These are phyloP conservation scores for Aricia artaxerxes DNA, from an alignment of 2,888 invertebrate species.

Conservation along the genomic window DNA sequence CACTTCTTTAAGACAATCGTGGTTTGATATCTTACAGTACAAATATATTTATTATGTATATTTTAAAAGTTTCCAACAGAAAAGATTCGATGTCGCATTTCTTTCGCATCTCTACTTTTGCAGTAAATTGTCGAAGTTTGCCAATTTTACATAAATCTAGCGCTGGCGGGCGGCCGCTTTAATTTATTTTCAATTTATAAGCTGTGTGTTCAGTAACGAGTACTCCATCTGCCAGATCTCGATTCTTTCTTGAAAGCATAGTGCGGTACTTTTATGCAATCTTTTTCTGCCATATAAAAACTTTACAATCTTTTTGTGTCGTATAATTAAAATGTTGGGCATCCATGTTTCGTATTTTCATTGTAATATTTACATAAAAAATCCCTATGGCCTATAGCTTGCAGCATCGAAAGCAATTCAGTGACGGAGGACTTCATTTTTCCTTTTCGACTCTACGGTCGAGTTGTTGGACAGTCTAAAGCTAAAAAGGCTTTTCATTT, in stretches of 20 bases:
- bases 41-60: neutral
- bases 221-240: conserved; percentile 21
- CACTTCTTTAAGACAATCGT: neutral
- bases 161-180: conserved; percentile 27
- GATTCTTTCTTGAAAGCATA: neutral
- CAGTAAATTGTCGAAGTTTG: conserved; percentile 33
- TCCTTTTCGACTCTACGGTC: conserved; percentile 5
- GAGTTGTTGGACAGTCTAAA: conserved; percentile 5
- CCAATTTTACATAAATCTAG: conserved; percentile 35
- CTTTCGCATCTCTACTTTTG: conserved; percentile 14
- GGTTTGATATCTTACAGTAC: neutral
- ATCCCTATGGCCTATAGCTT: neutral
- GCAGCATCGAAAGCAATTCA: neutral
- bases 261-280: neutral
- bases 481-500: conserved; percentile 22
- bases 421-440: conserved; percentile 13
- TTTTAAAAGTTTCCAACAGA: neutral
- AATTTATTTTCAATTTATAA: conserved; percentile 35
- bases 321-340: neutral
- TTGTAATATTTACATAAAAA: neutral
- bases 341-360: neutral
- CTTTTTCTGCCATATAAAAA: neutral
- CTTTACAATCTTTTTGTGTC: neutral
- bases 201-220: conserved; percentile 32
- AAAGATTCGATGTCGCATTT: neutral